phyloP scores from a whole-genome alignment of 2,797 vertebrate genomes.

The Phoebastria nigripes region DNA sequence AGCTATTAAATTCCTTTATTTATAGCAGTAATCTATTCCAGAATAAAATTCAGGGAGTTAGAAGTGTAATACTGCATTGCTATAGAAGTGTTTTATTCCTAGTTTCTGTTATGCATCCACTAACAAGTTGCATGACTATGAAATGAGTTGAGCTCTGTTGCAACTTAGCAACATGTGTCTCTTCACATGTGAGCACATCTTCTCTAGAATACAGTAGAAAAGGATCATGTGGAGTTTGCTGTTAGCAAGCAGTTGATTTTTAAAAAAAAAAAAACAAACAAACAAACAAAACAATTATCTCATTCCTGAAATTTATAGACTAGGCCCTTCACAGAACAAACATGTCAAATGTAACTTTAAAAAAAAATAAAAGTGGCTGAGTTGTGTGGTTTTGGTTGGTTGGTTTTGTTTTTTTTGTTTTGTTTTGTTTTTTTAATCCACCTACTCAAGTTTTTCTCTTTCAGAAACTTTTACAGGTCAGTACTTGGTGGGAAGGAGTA shows the following conservation, averaged over 20 bases:
- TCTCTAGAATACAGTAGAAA: neutral
- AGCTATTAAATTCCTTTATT: constrained; percentile 29
- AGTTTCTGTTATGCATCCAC: neutral
- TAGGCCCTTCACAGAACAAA: neutral
- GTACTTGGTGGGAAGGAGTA: neutral
- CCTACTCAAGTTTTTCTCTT: neutral
- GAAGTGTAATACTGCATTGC: neutral
- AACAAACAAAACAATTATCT: neutral
- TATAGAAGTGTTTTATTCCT: neutral
- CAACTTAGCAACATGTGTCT: neutral
- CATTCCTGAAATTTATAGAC: neutral
- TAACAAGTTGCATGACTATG: neutral
- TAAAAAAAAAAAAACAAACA: neutral
- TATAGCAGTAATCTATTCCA: constrained; percentile 7
- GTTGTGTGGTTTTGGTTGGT: neutral
- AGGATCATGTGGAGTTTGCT: neutral
- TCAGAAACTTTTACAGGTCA: neutral
- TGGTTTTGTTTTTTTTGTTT: too few species aligned
- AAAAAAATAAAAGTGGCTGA: neutral
- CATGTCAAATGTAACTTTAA: neutral
- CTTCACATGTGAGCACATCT: neutral
- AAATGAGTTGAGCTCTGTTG: neutral
- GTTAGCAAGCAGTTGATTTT: neutral
- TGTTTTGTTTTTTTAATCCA: neutral
- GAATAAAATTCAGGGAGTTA: neutral